Evolutionary conservation across 2,113 vertebrate species (phyloP).

Genomic region (Caretta caretta): DNA sequence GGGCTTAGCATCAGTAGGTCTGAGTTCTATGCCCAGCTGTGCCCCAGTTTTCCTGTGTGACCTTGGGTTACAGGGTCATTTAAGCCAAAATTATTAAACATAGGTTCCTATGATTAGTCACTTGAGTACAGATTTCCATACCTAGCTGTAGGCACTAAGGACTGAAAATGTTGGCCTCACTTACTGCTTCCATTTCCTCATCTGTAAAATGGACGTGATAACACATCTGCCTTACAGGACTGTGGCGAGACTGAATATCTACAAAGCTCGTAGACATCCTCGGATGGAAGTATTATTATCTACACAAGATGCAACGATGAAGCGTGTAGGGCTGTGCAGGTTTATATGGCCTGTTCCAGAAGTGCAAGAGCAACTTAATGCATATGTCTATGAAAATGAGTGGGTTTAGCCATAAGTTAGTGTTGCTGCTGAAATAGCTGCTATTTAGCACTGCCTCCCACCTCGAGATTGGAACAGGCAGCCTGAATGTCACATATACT

Average conservation of each 20-base stretch:
- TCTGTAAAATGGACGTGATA: neutral
- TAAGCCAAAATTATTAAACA: neutral
- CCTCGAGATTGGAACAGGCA: constrained; percentile 36
- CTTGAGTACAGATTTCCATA: neutral
- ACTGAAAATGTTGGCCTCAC: neutral
- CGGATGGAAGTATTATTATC: neutral
- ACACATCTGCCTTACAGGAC: neutral
- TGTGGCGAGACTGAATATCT: neutral
- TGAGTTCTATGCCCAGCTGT: neutral
- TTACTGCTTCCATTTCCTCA: neutral
- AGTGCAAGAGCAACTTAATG: neutral
- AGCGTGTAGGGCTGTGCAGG: neutral
- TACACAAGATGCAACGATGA: neutral
- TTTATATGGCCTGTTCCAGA: neutral
- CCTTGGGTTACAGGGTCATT: neutral
- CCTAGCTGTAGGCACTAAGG: neutral
- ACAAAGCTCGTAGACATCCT: accelerated
- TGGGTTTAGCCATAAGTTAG: constrained; percentile 30
- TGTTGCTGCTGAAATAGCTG: constrained; percentile 34
- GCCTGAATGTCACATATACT: constrained; percentile 32
- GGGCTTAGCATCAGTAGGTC: neutral
- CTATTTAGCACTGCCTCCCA: constrained; percentile 45
- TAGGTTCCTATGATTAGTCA: neutral
- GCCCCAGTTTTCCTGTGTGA: neutral
- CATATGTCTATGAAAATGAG: constrained; percentile 23